These are phyloP conservation scores for Excalfactoria chinensis DNA, from an alignment of 2,113 vertebrate genomes.

Conservation along the genomic window DNA sequence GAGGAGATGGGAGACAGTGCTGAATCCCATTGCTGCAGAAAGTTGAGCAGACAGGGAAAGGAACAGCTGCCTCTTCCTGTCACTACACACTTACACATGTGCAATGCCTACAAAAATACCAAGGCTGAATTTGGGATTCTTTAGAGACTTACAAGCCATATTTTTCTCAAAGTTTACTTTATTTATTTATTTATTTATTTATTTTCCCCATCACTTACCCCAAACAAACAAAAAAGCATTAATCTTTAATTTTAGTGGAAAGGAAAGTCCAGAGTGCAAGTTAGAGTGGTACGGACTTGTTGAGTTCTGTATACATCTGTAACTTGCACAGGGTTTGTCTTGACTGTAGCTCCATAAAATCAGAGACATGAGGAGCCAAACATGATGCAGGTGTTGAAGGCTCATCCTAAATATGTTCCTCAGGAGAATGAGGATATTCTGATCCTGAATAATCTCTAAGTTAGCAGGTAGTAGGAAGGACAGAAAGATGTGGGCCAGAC, in stretches of 20 bases:
- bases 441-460: neutral
- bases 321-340: neutral
- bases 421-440: neutral
- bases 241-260: neutral
- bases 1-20: neutral
- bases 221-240: too few species aligned
- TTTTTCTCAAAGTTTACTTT: neutral
- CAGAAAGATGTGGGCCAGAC: neutral
- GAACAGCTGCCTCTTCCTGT: neutral
- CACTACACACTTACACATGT: neutral
- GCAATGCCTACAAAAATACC: neutral
- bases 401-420: neutral
- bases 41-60: neutral
- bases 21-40: neutral
- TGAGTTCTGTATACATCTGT: neutral
- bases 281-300: neutral
- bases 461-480: neutral
- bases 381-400: neutral
- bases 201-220: neutral
- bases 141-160: neutral
- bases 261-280: neutral
- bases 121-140: neutral
- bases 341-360: neutral
- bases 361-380: neutral
- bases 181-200: too few species aligned